These are phyloP conservation scores for Napeogenes sylphis DNA, from an alignment of 2,888 invertebrate species.

Conservation along the genomic window DNA sequence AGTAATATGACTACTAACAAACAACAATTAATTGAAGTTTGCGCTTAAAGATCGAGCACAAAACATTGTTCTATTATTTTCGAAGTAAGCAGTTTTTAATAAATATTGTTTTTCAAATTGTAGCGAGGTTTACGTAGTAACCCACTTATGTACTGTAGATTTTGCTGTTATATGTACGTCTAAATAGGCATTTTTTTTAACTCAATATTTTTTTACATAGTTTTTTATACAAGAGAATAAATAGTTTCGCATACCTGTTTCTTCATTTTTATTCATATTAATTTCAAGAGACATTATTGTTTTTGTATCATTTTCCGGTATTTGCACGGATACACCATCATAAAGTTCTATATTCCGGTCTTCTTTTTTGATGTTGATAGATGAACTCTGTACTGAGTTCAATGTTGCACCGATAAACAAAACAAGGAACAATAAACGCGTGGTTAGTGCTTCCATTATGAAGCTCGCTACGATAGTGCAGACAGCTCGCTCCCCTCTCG, in stretches of 20 bases:
- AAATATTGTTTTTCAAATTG: too few relatives aligned
- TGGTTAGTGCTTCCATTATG: constrained; percentile 56
- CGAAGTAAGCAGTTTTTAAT: too few relatives aligned
- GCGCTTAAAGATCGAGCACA: too few relatives aligned
- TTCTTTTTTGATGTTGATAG: constrained; percentile 11
- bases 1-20: too few relatives aligned
- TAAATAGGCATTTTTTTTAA: too few relatives aligned
- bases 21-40: too few relatives aligned
- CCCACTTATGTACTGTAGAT: too few relatives aligned
- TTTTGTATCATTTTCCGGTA: constrained; percentile 49
- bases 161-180: too few relatives aligned
- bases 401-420: constrained; percentile 19
- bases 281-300: constrained; percentile 59
- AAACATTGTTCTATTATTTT: too few relatives aligned
- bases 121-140: too few relatives aligned
- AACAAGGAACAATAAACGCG: constrained; percentile 31
- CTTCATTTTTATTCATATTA: constrained; percentile 40
- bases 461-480: constrained; percentile 46
- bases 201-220: too few relatives aligned
- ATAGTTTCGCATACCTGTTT: constrained; percentile 47
- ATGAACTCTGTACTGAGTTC: constrained; percentile 38
- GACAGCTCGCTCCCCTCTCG: constrained; percentile 38
- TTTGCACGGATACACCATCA: constrained; percentile 55
- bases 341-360: constrained; percentile 50
- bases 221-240: too few relatives aligned